These are phyloP conservation scores for Achlya flavicornis DNA, from an alignment of 2,888 invertebrate genomes.

Conservation along the genomic window DNA sequence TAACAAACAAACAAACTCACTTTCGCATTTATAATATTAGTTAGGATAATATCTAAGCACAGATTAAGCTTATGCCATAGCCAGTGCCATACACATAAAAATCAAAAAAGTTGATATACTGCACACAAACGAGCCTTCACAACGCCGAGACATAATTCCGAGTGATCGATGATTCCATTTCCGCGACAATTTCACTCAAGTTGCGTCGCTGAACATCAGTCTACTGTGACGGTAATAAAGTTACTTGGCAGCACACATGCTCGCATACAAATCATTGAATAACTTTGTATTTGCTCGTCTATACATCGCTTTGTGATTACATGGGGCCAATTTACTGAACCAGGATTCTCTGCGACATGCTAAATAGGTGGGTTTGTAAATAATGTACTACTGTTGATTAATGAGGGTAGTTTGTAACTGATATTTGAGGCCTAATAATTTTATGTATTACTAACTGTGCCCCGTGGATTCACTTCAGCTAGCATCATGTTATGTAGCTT, in stretches of 20 bases:
- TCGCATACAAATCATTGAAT: slow-evolving; percentile 11
- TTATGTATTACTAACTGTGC: too few species aligned
- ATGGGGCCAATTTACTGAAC: neutral
- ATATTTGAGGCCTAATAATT: neutral
- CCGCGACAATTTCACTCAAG: neutral
- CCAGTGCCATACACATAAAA: too few species aligned
- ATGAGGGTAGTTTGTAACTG: neutral
- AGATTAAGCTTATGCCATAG: too few species aligned
- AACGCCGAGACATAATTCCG: neutral
- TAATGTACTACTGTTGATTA: neutral
- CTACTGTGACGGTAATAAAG: slow-evolving; percentile 4
- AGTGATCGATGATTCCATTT: slow-evolving; percentile 1
- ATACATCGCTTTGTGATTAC: slow-evolving; percentile 4
- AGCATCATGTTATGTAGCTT: too few species aligned
- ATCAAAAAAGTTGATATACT: neutral
- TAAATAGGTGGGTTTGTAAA: neutral
- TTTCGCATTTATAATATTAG: too few species aligned
- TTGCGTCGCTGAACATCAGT: slow-evolving; percentile 5
- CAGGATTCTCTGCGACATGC: neutral
- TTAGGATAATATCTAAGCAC: too few species aligned
- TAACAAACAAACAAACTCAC: too few species aligned
- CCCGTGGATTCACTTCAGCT: neutral
- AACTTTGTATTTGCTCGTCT: neutral
- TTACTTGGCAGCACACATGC: slow-evolving; percentile 9
- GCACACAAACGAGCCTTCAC: neutral